Percentiles rank a stretch among this genome's conserved stretches.
These are phyloP conservation scores for Poecile atricapillus DNA, from an alignment of 2,113 vertebrate species.

Conservation along the genomic window DNA sequence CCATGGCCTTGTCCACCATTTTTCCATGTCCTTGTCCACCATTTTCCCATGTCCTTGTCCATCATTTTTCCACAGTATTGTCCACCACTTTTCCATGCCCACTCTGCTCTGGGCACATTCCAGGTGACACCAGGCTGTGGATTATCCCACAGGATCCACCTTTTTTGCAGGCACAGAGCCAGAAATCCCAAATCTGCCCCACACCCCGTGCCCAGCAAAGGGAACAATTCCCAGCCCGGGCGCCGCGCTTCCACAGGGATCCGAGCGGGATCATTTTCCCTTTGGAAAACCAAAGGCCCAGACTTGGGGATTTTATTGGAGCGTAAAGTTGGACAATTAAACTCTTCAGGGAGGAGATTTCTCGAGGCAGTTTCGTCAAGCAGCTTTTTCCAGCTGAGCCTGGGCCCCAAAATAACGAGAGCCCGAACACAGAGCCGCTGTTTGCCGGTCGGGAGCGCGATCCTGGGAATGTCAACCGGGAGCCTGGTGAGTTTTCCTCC, in stretches of 20 bases:
- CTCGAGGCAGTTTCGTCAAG: not conserved
- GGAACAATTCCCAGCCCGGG: fast-evolving
- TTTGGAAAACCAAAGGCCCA: not conserved
- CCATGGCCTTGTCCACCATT: no score
- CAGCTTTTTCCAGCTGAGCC: constrained; percentile 24
- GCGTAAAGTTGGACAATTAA: not conserved
- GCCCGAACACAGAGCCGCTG: constrained; percentile 1
- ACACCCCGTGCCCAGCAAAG: fast-evolving
- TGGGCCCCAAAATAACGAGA: not conserved
- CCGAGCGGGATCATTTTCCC: not conserved
- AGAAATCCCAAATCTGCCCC: not conserved
- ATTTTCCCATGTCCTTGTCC: not conserved
- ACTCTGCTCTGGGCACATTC: not conserved
- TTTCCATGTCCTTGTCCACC: not conserved
- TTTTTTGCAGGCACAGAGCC: not conserved
- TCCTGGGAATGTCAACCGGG: not conserved
- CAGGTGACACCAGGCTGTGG: not conserved
- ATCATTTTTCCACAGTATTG: no score
- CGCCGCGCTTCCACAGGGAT: fast-evolving
- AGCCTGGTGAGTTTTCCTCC: constrained; percentile 9
- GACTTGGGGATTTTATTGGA: constrained; percentile 9
- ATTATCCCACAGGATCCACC: not conserved
- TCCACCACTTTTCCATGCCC: fast-evolving
- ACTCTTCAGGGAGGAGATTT: constrained; percentile 33
- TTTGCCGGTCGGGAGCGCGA: not conserved